Conservation (phyloP, 2,113 vertebrate genomes). For the Oplegnathus fasciatus region DNA sequence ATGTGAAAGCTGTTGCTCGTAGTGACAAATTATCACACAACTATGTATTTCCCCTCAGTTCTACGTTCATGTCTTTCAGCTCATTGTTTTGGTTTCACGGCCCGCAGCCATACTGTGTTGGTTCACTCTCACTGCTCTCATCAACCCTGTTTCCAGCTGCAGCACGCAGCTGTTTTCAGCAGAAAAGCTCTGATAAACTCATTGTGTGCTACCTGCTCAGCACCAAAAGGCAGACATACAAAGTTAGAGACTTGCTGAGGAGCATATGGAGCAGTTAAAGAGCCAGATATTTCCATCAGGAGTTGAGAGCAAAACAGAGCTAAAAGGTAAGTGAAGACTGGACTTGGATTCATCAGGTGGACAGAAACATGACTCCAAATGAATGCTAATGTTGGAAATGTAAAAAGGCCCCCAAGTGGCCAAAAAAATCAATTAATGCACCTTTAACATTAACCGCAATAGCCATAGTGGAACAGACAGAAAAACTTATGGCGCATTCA, state of each 20-base stretch:
- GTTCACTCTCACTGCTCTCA: background rate
- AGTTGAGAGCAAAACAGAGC: background rate
- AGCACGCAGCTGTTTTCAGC: background rate
- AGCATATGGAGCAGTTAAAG: background rate
- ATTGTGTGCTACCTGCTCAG: background rate
- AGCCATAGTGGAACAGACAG: too few relatives aligned
- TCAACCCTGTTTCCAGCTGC: background rate
- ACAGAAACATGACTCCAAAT: background rate
- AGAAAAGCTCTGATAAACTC: background rate
- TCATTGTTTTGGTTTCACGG: background rate
- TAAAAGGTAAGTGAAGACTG: background rate
- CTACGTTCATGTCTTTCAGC: background rate
- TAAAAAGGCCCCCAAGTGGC: background rate
- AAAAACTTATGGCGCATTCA: too few relatives aligned
- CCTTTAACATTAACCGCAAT: too few relatives aligned
- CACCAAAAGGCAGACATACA: background rate
- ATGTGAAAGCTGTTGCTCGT: background rate
- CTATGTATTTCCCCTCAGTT: background rate
- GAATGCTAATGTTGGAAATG: background rate
- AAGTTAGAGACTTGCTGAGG: background rate
- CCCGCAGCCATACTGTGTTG: background rate
- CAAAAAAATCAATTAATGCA: too few relatives aligned
- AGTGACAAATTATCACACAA: background rate
- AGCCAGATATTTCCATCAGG: background rate
- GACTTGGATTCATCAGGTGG: background rate